These are phyloP conservation scores for Protonibea diacanthus DNA, from an alignment of 2,797 vertebrate species.

Conservation along the genomic window DNA sequence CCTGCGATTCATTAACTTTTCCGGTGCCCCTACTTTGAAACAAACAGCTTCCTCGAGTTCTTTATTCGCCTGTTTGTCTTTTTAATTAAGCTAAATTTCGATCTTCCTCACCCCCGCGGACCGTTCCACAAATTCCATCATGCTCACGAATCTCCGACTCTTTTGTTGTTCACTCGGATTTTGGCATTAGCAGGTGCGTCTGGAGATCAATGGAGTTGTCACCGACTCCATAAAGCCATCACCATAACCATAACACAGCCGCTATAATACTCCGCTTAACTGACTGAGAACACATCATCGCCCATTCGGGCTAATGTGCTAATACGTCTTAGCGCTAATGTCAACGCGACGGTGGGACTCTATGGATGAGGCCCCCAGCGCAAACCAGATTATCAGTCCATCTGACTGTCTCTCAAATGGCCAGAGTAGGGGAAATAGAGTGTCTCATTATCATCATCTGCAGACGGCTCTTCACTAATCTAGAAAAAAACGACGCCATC, in stretches of 20 bases:
- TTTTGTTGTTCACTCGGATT: conserved; percentile 28
- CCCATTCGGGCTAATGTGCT: conserved; percentile 81
- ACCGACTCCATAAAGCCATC: conserved; percentile 77
- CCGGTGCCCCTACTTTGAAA: not conserved
- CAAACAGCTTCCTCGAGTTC: not conserved
- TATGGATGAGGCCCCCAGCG: conserved; percentile 73
- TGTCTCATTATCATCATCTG: conserved; percentile 78
- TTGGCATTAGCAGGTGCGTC: conserved; percentile 72
- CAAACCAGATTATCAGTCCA: conserved; percentile 80
- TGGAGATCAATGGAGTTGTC: conserved; percentile 77
- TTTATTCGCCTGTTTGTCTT: conserved; percentile 32
- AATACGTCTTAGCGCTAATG: conserved; percentile 82
- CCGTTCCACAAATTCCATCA: conserved; percentile 20
- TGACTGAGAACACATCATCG: conserved; percentile 78
- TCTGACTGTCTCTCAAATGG: conserved; percentile 75
- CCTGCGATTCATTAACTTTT: conserved; percentile 19
- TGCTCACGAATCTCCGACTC: conserved; percentile 13
- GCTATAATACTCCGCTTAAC: conserved; percentile 77
- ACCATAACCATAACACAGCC: conserved; percentile 77
- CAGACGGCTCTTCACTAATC: conserved; percentile 78
- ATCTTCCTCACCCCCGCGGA: not conserved
- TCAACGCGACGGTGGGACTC: conserved; percentile 66
- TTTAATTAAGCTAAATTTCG: conserved; percentile 37
- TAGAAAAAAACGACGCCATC: conserved; percentile 69
- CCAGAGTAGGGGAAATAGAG: conserved; percentile 74